Evolutionary conservation across 2,113 vertebrate genomes (phyloP).

Genomic region (Podocnemis expansa): DNA sequence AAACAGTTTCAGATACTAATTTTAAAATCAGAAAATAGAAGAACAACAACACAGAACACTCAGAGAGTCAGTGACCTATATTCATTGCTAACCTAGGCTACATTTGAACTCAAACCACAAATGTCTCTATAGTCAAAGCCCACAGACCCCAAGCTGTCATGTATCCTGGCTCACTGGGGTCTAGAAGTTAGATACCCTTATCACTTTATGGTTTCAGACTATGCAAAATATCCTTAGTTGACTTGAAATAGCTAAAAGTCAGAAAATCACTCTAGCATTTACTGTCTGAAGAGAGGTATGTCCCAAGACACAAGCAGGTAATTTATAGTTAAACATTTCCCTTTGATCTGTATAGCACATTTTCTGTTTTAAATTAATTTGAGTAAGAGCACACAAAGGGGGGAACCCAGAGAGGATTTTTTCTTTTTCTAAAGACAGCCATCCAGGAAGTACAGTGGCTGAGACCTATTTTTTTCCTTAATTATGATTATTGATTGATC

Average conservation of each 20-base stretch:
- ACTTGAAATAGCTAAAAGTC: neutral
- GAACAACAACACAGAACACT: neutral
- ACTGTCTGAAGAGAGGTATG: conserved; percentile 7
- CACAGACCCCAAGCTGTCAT: neutral
- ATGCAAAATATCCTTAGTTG: neutral
- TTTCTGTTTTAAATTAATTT: conserved; percentile 68
- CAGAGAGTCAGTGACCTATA: neutral
- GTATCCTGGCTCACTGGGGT: neutral
- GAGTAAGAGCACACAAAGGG: conserved; percentile 28
- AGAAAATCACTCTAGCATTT: neutral
- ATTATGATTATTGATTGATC: conserved; percentile 43
- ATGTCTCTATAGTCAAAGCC: neutral
- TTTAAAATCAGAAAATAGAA: neutral
- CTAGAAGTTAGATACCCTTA: neutral
- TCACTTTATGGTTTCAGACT: neutral
- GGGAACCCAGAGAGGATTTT: conserved; percentile 15
- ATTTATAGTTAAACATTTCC: conserved; percentile 69
- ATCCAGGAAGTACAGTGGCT: conserved; percentile 41
- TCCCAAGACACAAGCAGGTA: conserved; percentile 12
- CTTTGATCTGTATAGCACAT: conserved; percentile 60
- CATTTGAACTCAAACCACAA: neutral
- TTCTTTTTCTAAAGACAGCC: conserved; percentile 37
- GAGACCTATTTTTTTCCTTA: conserved; percentile 38
- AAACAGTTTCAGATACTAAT: neutral
- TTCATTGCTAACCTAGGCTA: neutral